phyloP scores from a whole-genome alignment of 2,113 vertebrate species.

The Sakesphorus luctuosus region DNA sequence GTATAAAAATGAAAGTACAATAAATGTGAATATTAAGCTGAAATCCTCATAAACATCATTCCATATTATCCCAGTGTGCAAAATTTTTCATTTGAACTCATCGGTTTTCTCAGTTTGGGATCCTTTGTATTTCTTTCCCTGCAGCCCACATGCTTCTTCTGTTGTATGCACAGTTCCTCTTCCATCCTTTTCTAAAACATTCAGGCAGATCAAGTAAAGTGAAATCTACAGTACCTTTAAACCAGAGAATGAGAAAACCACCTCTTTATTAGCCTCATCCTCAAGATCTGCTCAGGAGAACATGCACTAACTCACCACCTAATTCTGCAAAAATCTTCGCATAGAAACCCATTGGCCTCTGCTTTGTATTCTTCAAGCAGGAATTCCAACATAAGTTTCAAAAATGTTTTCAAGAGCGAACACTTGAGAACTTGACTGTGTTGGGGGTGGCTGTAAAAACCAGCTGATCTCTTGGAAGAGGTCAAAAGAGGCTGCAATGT shows the following conservation, averaged over 20 bases:
- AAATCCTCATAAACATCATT: not conserved
- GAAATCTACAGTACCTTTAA: not conserved
- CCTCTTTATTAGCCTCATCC: not conserved
- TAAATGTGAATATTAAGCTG: not conserved
- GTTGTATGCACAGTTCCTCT: not conserved
- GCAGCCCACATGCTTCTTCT: not conserved
- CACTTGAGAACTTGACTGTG: not conserved
- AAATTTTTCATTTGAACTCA: not conserved
- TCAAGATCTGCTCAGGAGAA: not conserved
- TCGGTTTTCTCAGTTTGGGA: not conserved
- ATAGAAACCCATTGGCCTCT: not conserved
- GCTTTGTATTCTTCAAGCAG: not conserved
- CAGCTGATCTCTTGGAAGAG: not conserved
- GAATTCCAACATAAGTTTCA: not conserved
- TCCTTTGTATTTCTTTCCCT: not conserved
- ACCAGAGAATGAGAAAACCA: not conserved
- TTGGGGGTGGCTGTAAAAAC: not conserved
- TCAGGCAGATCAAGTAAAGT: not conserved
- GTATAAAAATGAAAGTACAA: not conserved
- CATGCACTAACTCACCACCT: not conserved
- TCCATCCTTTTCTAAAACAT: not conserved
- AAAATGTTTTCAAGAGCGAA: not conserved
- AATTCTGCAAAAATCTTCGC: not conserved
- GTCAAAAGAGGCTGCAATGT: not conserved
- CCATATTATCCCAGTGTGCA: not conserved